Percentiles rank a stretch among this genome's conserved stretches.
phyloP scores from a whole-genome alignment of 2,797 vertebrate species.

The Tinamus major region DNA sequence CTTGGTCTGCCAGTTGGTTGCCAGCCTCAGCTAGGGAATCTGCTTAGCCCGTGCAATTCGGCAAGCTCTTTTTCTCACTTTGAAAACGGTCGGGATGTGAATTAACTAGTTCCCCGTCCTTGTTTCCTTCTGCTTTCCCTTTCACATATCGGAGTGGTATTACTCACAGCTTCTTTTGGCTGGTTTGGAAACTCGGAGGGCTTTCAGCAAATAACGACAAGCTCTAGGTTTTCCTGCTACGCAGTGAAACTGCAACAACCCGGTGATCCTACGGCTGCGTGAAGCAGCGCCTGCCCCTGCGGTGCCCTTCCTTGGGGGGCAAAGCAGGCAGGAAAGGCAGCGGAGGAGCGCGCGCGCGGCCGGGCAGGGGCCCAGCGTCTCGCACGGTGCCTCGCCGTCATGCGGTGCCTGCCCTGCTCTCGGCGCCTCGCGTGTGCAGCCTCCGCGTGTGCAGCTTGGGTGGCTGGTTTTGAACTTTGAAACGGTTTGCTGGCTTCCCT shows the following conservation, averaged over 20 bases:
- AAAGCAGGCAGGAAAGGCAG: not conserved
- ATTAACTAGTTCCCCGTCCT: constrained; percentile 41
- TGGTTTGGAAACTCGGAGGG: not conserved
- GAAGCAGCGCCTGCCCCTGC: not conserved
- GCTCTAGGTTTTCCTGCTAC: not conserved
- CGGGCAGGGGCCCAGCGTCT: not conserved
- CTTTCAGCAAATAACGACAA: constrained; percentile 1
- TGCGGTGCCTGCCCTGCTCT: not conserved
- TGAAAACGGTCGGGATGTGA: constrained; percentile 8
- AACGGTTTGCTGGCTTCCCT: not conserved
- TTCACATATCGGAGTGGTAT: not conserved
- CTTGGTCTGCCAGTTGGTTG: constrained; percentile 47
- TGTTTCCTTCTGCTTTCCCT: constrained; percentile 55
- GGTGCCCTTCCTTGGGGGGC: not conserved
- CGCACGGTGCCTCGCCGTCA: not conserved
- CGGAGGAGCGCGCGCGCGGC: not conserved
- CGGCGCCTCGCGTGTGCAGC: not conserved
- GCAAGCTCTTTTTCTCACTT: not conserved
- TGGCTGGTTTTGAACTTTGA: not conserved
- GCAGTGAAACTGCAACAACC: not conserved
- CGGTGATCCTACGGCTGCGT: not conserved
- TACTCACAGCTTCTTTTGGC: constrained; percentile 38
- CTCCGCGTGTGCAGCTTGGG: constrained; percentile 10
- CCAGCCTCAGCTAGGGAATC: constrained; percentile 49
- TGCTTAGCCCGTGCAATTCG: constrained; percentile 2